Conservation (phyloP, 1,140 invertebrate species). For the Trichoplusia ni region DNA sequence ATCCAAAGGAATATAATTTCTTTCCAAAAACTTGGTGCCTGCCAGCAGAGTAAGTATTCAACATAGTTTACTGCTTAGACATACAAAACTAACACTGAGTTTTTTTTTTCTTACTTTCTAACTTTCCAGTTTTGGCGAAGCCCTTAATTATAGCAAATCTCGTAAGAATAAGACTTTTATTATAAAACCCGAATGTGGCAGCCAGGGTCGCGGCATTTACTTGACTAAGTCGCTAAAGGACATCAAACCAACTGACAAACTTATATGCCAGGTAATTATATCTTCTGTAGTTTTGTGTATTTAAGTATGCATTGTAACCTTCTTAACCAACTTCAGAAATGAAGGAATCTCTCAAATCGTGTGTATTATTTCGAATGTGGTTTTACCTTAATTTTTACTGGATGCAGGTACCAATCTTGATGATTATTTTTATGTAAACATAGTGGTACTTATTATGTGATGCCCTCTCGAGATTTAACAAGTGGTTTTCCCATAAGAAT, state of each 20-base stretch:
- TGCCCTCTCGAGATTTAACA: no score
- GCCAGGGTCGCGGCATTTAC: constrained; percentile 93
- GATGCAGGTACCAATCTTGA: no score
- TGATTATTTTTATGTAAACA: no score
- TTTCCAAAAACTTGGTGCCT: constrained; percentile 97
- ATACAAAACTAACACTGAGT: background rate
- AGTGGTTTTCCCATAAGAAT: no score
- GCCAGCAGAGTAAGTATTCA: constrained; percentile 89
- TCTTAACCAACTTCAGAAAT: no score
- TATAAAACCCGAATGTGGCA: constrained; percentile 93
- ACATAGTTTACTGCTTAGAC: background rate
- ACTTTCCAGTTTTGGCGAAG: constrained; percentile 83
- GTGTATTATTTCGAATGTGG: no score
- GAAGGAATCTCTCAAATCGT: no score
- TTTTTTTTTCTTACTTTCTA: constrained; percentile 4
- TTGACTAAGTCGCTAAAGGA: constrained; percentile 90
- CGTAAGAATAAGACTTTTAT: constrained; percentile 92
- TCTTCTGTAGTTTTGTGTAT: background rate
- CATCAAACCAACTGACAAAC: constrained; percentile 88
- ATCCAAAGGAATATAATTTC: constrained; percentile 94
- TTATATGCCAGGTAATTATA: constrained; percentile 88
- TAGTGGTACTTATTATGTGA: no score
- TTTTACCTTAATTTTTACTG: no score
- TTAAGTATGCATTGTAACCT: no score
- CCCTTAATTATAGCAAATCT: constrained; percentile 83